Percentiles rank a stretch among this genome's conserved stretches.
These are phyloP conservation scores for Drosophila tropicalis DNA, from an alignment of 1,140 invertebrate genomes.

Conservation along the genomic window DNA sequence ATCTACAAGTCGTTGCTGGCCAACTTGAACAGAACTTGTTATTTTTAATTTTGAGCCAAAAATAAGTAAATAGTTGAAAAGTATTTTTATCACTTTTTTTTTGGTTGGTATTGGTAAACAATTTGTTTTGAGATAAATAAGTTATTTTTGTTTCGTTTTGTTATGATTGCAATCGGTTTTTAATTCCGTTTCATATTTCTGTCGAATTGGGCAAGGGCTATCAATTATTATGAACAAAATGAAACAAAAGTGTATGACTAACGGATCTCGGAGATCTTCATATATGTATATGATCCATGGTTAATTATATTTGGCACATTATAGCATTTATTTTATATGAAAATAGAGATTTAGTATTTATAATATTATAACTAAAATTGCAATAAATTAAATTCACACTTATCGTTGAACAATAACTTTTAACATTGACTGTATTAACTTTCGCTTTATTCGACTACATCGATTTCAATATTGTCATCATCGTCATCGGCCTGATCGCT, in stretches of 20 bases:
- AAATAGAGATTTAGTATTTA: slow-evolving; percentile 26
- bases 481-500: slow-evolving; percentile 62
- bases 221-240: neutral
- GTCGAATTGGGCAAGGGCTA: neutral
- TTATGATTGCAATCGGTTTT: neutral
- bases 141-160: slow-evolving; percentile 7
- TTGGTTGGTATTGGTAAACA: neutral
- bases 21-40: no score
- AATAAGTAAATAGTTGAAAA: slow-evolving; percentile 7
- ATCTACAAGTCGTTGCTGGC: neutral
- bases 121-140: slow-evolving; percentile 5
- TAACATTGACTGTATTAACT: neutral
- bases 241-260: no score
- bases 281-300: neutral
- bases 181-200: neutral
- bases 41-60: neutral
- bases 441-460: slow-evolving; percentile 79
- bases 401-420: slow-evolving; percentile 10
- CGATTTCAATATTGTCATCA: slow-evolving; percentile 84
- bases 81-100: neutral
- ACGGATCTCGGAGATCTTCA: neutral
- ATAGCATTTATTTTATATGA: slow-evolving; percentile 23
- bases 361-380: slow-evolving; percentile 20
- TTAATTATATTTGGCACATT: slow-evolving; percentile 17
- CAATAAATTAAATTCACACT: slow-evolving; percentile 58